Base-by-base conservation (phyloP, 2,113 vertebrate genomes). In the Sceloporus tristichus region DNA sequence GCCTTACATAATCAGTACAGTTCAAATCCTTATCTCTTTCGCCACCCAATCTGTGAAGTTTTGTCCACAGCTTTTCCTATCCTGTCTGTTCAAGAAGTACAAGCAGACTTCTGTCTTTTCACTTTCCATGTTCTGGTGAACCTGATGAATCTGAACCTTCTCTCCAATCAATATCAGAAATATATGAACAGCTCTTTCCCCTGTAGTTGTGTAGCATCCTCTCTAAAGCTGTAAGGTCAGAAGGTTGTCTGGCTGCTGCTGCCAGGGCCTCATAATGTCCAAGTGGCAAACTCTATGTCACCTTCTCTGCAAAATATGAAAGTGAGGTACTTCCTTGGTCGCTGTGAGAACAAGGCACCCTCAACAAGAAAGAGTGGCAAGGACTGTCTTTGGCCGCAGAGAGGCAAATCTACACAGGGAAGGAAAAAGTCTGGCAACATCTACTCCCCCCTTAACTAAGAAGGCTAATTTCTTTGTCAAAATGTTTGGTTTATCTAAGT, bases 21-120 rank as follows among this genome's bases (percentile, higher is more conserved):
- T 66, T 66, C 25, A 68, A 25, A 86, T 29, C 27, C 27, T 66
- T 66, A 83, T 77, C n/a, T 18, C 42, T 88, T 88, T 88, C 86
- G 74, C 53, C 70, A 40, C 34, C 66, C 73, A 19, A 38, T 70
- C 23, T 13, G 9, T 42, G 27, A 87, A 87, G 27, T 42, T 73
- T n/a, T 21, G 3, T n/a, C 1, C 38, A n/a, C 70, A 38, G n/a
- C 19, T 75, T 54, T 54, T 76, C 13, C 54, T 27, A 53, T 34
- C 34, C 34, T 34, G 34, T 34, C 34, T 34, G 34, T 68, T 48
- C 62, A 86, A 66, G 38, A 86, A 66, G 25, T 62, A 68, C 13
- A 86, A 79, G 40, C 23, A 75, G 71, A 25, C 23, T 75, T 75
- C 34, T 14, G 59, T 59, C 54, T 75, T 75, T 84, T 73, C 42